Conservation (phyloP, 2,797 vertebrate species). For the Clamator glandarius region DNA sequence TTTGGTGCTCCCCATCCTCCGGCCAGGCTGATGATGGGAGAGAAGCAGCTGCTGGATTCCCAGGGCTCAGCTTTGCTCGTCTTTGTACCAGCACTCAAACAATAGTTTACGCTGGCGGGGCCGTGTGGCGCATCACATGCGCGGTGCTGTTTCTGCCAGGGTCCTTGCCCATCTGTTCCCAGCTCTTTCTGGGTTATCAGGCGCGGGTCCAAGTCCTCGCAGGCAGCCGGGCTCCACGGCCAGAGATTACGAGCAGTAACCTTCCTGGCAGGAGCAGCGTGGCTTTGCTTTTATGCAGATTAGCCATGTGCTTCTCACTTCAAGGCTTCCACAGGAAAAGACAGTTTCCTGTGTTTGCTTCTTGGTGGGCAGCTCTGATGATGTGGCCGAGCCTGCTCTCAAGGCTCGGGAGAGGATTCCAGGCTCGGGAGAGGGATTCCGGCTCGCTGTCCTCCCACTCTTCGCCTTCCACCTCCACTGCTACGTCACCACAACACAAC, state of each 20-base stretch:
- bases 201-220: slow-evolving; percentile 79
- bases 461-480: slow-evolving; percentile 80
- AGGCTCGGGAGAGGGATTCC: slow-evolving; percentile 72
- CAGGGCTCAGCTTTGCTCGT: background rate
- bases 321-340: slow-evolving; percentile 85
- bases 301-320: slow-evolving; percentile 96
- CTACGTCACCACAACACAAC: slow-evolving; percentile 81
- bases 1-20: background rate
- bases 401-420: too few species aligned
- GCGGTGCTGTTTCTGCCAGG: slow-evolving; percentile 84
- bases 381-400: background rate
- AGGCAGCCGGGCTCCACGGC: slow-evolving; percentile 80
- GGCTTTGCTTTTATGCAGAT: slow-evolving; percentile 97
- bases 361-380: slow-evolving; percentile 76
- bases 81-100: slow-evolving; percentile 69
- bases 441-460: slow-evolving; percentile 69
- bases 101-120: slow-evolving; percentile 72
- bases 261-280: slow-evolving; percentile 90
- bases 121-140: slow-evolving; percentile 77
- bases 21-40: background rate
- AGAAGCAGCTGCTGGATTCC: slow-evolving; percentile 59
- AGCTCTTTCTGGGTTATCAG: slow-evolving; percentile 81
- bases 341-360: slow-evolving; percentile 81
- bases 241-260: slow-evolving; percentile 87
- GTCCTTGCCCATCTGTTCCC: slow-evolving; percentile 88